Evolutionary conservation across 2,113 vertebrate genomes (phyloP).

Genomic region (Silurus meridionalis): DNA sequence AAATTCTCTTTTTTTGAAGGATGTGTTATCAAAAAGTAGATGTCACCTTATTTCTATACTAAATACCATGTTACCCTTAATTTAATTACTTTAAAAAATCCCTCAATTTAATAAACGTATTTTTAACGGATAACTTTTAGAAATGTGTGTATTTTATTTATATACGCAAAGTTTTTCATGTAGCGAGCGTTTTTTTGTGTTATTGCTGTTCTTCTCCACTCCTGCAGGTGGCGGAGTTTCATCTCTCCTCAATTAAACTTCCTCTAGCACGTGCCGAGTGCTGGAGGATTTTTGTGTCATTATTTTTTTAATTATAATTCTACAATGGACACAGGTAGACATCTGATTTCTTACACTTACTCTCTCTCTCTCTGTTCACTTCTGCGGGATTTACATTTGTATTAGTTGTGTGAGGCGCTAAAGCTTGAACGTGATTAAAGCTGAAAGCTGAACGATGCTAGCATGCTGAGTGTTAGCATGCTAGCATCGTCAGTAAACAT

Average conservation of each 20-base stretch:
- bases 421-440: not conserved
- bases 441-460: too few relatives aligned
- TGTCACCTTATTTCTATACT: too few relatives aligned
- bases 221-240: not conserved
- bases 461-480: not conserved
- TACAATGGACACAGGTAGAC: conserved; percentile 28
- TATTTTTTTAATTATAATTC: too few relatives aligned
- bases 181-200: not conserved
- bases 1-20: too few relatives aligned
- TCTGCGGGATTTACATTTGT: not conserved
- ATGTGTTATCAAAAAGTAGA: too few relatives aligned
- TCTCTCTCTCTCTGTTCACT: too few relatives aligned
- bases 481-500: not conserved
- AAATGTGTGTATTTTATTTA: not conserved
- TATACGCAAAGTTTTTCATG: not conserved
- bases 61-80: too few relatives aligned
- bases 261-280: not conserved
- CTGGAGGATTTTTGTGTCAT: too few relatives aligned
- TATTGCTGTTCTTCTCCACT: not conserved
- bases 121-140: not conserved
- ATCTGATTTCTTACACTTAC: not conserved
- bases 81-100: too few relatives aligned
- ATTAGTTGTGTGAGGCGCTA: not conserved
- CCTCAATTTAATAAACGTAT: too few relatives aligned
- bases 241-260: not conserved